Evolutionary conservation across 2,888 invertebrate genomes (phyloP), one percentile per base, ranked within the genome.

Genomic region (Mythimna vitellina): DNA sequence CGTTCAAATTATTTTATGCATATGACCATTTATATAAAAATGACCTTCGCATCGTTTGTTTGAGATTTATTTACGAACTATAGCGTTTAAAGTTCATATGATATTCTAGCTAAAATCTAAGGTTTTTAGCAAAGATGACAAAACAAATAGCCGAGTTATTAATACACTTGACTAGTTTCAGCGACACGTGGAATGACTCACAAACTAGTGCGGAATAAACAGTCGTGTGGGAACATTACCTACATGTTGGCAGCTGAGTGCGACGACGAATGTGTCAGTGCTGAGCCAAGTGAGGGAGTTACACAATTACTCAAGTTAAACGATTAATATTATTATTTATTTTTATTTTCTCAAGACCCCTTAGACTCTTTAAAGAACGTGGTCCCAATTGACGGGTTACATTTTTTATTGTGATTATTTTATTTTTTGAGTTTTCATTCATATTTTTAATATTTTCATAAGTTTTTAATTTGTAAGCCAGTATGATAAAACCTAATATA

Each of bases 61-160:
- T 35, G 35, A 35, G 1, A 35, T 35, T 42, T 42, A 42, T 42
- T 42, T 42, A 42, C 4, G 38, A 10, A 42, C 38, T 42, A 42
- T 14, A 14, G 14, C 42, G 4, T 42, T 42, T 14, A 14, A 12
- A 5, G 42, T 42, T 42, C 42, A 3, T 42, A 4, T 3, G 12
- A 42, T 42, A 42, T 14, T 42, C 7, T 49, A 0, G 6, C 7
- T 20, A n/a, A 14, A 35, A 56, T 46, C 20, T 12, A 25, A 51
- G 14, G 22, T 20, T 29, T 20, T 58, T 60, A 20, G 22, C 58
- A 58, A 58, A 53, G 3, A 38, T 53, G 7, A 38, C 17, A 38
- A 51, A 53, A 38, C 6, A 14, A 20, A 35, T 35, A 1, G 29
- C 25, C 46, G 38, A 70, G 17, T n/a, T 49, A 70, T 70, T 70